Percentiles rank a stretch among this genome's conserved stretches.
Evolutionary conservation across 2,888 invertebrate species (phyloP).

Genomic region (Hydrotaea diabolus): DNA sequence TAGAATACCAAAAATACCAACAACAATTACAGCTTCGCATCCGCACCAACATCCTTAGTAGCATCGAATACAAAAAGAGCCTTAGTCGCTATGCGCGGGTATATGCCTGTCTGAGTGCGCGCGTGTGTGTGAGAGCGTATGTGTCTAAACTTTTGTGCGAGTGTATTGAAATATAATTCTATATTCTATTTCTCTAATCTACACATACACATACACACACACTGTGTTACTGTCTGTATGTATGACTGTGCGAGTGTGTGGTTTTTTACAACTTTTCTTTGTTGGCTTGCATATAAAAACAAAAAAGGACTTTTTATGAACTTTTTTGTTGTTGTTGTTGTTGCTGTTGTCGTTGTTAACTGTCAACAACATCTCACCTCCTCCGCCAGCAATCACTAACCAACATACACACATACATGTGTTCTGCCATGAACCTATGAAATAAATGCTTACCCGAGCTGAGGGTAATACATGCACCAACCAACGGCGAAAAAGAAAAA

Average conservation of each 20-base stretch:
- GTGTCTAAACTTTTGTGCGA: conserved; percentile 1
- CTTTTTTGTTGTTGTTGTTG: conserved; percentile 10
- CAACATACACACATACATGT: neutral
- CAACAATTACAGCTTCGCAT: neutral
- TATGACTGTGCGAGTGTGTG: neutral
- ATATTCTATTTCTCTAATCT: conserved; percentile 12
- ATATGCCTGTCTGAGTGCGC: neutral
- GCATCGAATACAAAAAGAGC: neutral
- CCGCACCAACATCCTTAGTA: neutral
- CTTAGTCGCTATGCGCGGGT: neutral
- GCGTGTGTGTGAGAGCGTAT: conserved; percentile 14
- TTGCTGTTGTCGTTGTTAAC: conserved; percentile 39
- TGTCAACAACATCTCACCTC: conserved; percentile 51
- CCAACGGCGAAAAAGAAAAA: neutral
- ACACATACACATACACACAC: conserved; percentile 5
- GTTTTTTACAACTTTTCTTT: neutral
- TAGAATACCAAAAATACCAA: neutral
- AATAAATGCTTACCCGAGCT: neutral
- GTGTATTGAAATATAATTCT: conserved; percentile 7
- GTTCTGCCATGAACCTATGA: neutral
- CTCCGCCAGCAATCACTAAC: neutral
- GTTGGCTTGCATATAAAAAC: neutral
- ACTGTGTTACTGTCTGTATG: too few species aligned
- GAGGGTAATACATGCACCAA: neutral
- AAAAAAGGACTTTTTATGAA: neutral